A percentile compares a stretch with the other conserved stretches of the same genome.
These are phyloP conservation scores for Temnothorax rugatulus DNA, from an alignment of 2,888 invertebrate genomes.

Conservation along the genomic window DNA sequence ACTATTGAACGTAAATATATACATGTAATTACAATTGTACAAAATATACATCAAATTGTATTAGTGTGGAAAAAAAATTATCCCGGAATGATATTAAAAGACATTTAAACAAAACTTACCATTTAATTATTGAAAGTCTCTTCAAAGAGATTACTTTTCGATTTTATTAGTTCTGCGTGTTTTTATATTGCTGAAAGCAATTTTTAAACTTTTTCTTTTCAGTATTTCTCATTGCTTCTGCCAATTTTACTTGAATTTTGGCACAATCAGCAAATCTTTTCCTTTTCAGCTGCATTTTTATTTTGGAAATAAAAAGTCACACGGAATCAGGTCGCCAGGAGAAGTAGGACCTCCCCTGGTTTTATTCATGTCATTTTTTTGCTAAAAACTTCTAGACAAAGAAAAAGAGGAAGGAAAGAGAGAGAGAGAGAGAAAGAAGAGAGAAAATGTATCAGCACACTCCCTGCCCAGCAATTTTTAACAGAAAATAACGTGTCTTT, in stretches of 20 bases:
- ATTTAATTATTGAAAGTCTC: background rate
- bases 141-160: background rate
- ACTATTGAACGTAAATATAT: background rate
- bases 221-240: background rate
- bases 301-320: background rate
- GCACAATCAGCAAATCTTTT: background rate
- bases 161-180: background rate
- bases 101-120: background rate
- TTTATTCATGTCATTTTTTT: background rate
- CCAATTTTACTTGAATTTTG: background rate
- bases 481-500: conserved; percentile 5
- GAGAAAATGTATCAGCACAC: background rate
- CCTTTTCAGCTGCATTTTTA: background rate
- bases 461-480: background rate
- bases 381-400: background rate
- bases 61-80: no score
- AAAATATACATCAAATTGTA: conserved; percentile 16
- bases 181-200: background rate
- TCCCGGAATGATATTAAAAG: background rate
- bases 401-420: background rate
- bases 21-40: background rate
- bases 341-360: no score
- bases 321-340: background rate
- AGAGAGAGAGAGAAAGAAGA: background rate
- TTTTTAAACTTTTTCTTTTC: background rate